Evolutionary conservation across 2,888 invertebrate genomes (phyloP), one percentile per base, ranked within the genome.

Genomic region (Stenotaenia linearis): DNA sequence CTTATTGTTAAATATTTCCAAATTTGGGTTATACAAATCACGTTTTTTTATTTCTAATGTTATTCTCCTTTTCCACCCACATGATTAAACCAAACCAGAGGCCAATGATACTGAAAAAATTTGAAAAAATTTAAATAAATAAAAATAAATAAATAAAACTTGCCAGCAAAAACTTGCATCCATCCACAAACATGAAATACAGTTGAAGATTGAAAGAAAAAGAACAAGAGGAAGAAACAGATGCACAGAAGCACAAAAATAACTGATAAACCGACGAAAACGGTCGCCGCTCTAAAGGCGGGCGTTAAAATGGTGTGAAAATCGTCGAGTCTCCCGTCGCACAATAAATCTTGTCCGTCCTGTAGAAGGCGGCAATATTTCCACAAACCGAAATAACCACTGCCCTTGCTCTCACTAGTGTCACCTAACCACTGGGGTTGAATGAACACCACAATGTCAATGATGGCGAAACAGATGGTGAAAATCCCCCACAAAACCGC

Each of bases 401-500:
- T 93, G 84, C 92, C 93, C 83, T 94, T 93, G 82, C 94, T 92
- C 83, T 93, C 92, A 83, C 92, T 83, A 0, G 85, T 85, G 87
- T 93, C 93, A 12, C 94, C 94, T 81, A 95, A 90, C 96, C 96
- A 94, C 88, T 96, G 93, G 81, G 84, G 97, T 81, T 97, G 97
- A 80, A 98, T 92, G 87, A 98, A 97, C 4, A 96, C 94, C 37
- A 98, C 96, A 83, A 95, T 92, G 84, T 93, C 93, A 85, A 99
- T 96, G 85, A 98, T 96, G 82, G 96, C 95, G 87, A 96, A 97
- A 88, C 97, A 97, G 85, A 98, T 94, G 83, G 96, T 95, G 88
- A 98, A 97, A 85, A 98, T 94, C 82, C 94, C 97, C 98, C 98
- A 98, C 83, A 98, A 90, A 81, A 98, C 97, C 78, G 96, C 97